These are phyloP conservation scores for Pontoporia blainvillei DNA, from an alignment of 2,113 vertebrate genomes.

Conservation along the genomic window DNA sequence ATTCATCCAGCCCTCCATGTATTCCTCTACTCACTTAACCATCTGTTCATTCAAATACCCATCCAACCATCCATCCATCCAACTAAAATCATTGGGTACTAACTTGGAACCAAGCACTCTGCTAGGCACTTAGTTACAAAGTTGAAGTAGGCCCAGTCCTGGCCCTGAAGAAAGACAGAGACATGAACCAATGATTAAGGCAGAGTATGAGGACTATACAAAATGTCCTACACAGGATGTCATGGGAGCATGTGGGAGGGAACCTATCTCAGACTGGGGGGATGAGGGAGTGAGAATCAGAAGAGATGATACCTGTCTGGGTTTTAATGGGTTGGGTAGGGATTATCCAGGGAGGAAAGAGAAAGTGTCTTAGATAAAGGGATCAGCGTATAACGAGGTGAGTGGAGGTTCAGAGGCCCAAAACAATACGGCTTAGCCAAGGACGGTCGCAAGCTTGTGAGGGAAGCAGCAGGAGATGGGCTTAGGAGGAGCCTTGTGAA, in stretches of 20 bases:
- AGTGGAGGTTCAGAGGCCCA: background rate
- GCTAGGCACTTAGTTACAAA: background rate
- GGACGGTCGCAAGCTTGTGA: background rate
- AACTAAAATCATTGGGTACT: background rate
- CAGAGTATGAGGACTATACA: background rate
- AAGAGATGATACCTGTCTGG: background rate
- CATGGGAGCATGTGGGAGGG: background rate
- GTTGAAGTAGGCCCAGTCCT: background rate
- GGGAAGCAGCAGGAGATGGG: background rate
- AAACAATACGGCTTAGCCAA: background rate
- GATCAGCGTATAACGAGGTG: background rate
- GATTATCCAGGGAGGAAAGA: background rate
- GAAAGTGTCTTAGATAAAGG: background rate
- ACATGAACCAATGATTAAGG: background rate
- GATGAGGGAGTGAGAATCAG: background rate
- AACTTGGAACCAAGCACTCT: background rate
- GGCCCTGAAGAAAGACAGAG: background rate
- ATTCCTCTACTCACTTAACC: background rate
- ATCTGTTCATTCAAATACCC: background rate
- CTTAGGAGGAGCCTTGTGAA: background rate
- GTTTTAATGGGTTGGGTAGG: background rate
- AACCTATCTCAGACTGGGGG: background rate
- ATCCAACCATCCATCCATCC: background rate
- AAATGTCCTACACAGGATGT: background rate
- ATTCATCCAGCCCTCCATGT: background rate